Base-by-base conservation (phyloP, 1,140 invertebrate species). In the Adelges cooleyi region DNA sequence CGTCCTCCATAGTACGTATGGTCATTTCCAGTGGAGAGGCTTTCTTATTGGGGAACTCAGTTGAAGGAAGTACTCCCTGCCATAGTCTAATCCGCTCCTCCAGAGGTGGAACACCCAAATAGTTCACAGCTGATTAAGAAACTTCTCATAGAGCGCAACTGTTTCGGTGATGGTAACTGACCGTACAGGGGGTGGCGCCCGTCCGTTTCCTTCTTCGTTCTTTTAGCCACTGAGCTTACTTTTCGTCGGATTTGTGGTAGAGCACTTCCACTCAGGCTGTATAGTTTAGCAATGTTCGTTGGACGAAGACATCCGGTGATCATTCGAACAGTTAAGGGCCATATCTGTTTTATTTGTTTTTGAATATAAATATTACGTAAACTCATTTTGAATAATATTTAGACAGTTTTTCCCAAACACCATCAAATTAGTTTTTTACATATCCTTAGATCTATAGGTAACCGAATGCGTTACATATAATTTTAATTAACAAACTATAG, bases 231-330 rank as follows among this genome's bases (percentile, higher is more conserved):
- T 38, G 36, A 6, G 6, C 6, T 49, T 17, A 49, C 46, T n/a
- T 62, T 9, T 42, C 54, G 22, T 36, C 54, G 50, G 17, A 49
- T 65, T 49, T n/a, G 3, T 48, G 59, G 40, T 15, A 40, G 59
- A 5, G 59, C 46, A 22, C 50, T 42, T 22, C 22, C 59, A 18
- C 17, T 20, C 10, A 65, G 29, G 17, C 22, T n/a, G 22, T 33
- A 22, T 52, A 48, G n/a, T 9, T 20, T 38, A 27, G 25, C 22
- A 36, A 20, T 44, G n/a, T 42, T 65, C 22, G 44, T 23, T 49
- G 4, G 29, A 33, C 76, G 74, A 76, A 75, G 75, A 76, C 75
- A 74, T 75, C 73, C 71, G 2, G 72, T 77, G 76, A 74, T 77
- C 77, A 76, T 76, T 76, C 73, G 52, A 27, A n/a, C 15, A 2